Base-by-base conservation (phyloP, 2,797 vertebrate species). In the Anas flavirostris region DNA sequence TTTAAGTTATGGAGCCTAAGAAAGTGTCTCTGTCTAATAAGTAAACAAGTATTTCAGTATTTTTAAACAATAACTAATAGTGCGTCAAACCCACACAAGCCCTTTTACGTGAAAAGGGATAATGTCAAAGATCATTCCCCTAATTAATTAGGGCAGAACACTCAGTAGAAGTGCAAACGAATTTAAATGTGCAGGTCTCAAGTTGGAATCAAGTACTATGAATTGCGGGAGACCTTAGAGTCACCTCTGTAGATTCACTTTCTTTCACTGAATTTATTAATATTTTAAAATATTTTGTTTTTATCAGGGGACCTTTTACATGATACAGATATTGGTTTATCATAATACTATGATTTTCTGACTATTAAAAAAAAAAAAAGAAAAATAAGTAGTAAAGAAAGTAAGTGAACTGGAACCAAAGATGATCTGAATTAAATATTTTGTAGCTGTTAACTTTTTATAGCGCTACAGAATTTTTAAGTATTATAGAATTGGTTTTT, bases 321-420 rank as follows among this genome's bases (percentile, higher is more conserved):
- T 60, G 63, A 75, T 43, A 50, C 39, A 90, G 73, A 90, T 28
- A 86, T 25, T 5, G 76, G 59, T 56, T 76, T 69, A 58, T n/a
- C 68, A 37, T 25, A 67, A 68, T 17, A 72, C 19, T 77, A 52
- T 60, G 46, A 88, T 39, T 79, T 63, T 82, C 46, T 74, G 69
- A 90, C 31, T 84, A 67, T 31, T 62, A 69, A 70, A 90, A 26
- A 7, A 39, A 7, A 37, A 7, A 82, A 64, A 80, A 46, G 18
- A 46, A 86, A 73, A 66, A 14, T 33, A 78, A 75, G 14, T 31
- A 93, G 15, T 37, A 86, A 48, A 56, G 56, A 82, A 84, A 44
- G 48, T 63, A 80, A 89, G 7, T 77, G 70, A 94, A 87, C 70
- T 70, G 53, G 79, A 96, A 96, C 21, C 18, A 86, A 90, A 85